Evolutionary conservation across 2,113 vertebrate genomes (phyloP).

Genomic region (Odontophorus gujanensis): DNA sequence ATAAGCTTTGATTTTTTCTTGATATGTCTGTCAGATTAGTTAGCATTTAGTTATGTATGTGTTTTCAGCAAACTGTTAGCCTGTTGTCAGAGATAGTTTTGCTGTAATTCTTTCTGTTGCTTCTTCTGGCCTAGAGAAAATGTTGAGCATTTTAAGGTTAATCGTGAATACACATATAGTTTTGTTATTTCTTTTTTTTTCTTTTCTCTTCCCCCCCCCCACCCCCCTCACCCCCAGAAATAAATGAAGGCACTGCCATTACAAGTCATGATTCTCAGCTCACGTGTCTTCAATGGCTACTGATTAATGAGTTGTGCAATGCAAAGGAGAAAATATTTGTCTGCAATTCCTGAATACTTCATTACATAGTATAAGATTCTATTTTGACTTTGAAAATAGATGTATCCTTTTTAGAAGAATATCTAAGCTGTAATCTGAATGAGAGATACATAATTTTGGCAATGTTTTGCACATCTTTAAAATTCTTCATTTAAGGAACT

Average conservation of each 20-base stretch:
- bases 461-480: background rate
- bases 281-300: background rate
- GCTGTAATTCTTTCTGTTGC: background rate
- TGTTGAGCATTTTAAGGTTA: background rate
- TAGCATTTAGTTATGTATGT: background rate
- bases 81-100: background rate
- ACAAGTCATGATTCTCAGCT: background rate
- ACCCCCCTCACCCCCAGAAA: background rate
- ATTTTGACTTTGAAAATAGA: background rate
- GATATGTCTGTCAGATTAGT: background rate
- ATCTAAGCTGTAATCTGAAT: background rate
- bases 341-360: background rate
- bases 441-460: background rate
- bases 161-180: background rate
- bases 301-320: background rate
- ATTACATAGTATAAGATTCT: background rate
- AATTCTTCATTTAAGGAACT: background rate
- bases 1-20: constrained; percentile 31
- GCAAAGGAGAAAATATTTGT: background rate
- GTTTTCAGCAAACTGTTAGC: constrained; percentile 4
- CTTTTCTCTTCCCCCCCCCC: background rate
- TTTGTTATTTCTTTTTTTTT: background rate
- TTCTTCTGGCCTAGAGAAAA: background rate
- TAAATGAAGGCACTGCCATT: background rate
- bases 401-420: background rate